These are phyloP conservation scores for Poeciliopsis presidionis DNA, from an alignment of 2,797 vertebrate species.

Conservation along the genomic window DNA sequence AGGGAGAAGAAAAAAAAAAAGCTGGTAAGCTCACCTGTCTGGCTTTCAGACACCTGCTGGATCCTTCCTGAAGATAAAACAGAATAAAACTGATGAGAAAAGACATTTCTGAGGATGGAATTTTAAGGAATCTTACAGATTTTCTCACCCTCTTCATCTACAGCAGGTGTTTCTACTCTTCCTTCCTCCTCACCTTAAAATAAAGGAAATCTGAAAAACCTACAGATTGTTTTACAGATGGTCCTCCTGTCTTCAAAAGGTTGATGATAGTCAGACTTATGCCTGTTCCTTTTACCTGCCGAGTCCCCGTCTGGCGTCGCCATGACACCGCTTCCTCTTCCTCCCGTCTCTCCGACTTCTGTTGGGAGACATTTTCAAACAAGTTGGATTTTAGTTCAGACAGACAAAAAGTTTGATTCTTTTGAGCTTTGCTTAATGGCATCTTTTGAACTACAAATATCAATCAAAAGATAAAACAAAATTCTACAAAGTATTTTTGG, in stretches of 20 bases:
- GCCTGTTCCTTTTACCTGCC: constrained; percentile 20
- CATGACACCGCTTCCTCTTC: background rate
- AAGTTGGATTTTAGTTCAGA: background rate
- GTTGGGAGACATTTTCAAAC: constrained; percentile 7
- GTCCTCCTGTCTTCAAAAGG: background rate
- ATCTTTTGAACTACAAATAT: background rate
- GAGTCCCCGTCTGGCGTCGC: background rate
- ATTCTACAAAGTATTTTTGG: no score
- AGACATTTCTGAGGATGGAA: background rate
- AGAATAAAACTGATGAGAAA: background rate
- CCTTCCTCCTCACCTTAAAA: constrained; percentile 5
- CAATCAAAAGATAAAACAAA: background rate
- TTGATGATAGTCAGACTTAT: background rate
- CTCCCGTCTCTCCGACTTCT: background rate
- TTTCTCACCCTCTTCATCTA: constrained; percentile 16
- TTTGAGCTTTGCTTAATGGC: background rate
- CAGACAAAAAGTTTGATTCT: background rate
- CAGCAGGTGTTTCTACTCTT: background rate
- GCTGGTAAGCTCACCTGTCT: constrained; percentile 8
- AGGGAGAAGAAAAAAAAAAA: background rate
- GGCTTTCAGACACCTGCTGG: background rate
- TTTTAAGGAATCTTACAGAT: background rate
- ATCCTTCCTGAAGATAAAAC: constrained; percentile 11
- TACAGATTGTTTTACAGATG: background rate
- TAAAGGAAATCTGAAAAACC: background rate